phyloP scores from a whole-genome alignment of 2,888 invertebrate species.

The Stegana nigrithorax region DNA sequence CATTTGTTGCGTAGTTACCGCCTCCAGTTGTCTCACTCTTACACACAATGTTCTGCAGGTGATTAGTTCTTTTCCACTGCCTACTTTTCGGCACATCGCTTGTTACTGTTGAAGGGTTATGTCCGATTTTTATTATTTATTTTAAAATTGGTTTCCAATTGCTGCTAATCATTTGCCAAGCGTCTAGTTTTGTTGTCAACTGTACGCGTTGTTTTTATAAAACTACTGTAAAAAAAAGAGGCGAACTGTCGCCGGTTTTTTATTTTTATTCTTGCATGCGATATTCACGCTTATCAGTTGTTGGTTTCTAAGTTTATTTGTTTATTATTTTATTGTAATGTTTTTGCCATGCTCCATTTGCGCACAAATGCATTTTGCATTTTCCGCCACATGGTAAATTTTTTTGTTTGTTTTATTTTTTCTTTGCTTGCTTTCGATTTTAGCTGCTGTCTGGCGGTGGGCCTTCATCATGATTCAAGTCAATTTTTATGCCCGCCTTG shows the following conservation, averaged over 20 bases:
- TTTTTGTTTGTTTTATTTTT: not conserved
- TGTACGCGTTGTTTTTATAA: not conserved
- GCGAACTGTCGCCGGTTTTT: not conserved
- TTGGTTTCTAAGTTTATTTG: not conserved
- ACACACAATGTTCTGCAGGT: too few species aligned
- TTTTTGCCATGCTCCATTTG: not conserved
- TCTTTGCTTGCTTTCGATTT: not conserved
- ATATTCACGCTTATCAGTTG: not conserved
- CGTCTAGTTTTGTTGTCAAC: conserved; percentile 1
- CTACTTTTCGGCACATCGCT: too few species aligned
- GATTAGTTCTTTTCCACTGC: too few species aligned
- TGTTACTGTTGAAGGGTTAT: too few species aligned
- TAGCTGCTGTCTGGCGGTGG: not conserved
- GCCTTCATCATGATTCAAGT: not conserved
- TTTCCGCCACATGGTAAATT: not conserved
- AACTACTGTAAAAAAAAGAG: not conserved
- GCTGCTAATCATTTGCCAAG: not conserved
- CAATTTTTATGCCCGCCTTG: not conserved
- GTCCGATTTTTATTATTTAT: not conserved
- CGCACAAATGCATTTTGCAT: not conserved
- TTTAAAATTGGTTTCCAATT: not conserved
- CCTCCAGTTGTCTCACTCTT: too few species aligned
- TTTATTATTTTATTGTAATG: not conserved
- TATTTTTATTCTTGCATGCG: not conserved
- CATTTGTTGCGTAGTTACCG: too few species aligned